Evolutionary conservation across 2,888 invertebrate species (phyloP).

Genomic region (Stramonita haemastoma): DNA sequence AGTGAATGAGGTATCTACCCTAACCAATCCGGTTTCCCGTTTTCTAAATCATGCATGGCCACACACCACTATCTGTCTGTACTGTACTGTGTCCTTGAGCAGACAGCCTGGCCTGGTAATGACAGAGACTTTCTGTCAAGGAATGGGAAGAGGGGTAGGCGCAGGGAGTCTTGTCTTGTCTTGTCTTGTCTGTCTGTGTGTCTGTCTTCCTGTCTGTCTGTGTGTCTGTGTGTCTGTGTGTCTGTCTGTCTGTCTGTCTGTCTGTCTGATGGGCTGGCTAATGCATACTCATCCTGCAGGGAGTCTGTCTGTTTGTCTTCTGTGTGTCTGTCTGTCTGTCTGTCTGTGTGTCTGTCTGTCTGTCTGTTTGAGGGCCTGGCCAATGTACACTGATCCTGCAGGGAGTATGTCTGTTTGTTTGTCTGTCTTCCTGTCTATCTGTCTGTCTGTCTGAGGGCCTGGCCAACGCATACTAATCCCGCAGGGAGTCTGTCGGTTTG

Average conservation of each 20-base stretch:
- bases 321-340: slow-evolving; percentile 1
- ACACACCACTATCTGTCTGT: not conserved
- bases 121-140: not conserved
- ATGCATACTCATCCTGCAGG: too few species aligned
- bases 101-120: not conserved
- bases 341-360: not conserved
- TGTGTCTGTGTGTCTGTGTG: not conserved
- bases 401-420: not conserved
- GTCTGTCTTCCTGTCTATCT: not conserved
- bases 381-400: too few species aligned
- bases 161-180: not conserved
- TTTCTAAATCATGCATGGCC: not conserved
- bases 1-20: not conserved
- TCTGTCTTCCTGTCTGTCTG: not conserved
- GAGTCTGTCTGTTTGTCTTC: not conserved
- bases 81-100: not conserved
- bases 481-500: too few species aligned
- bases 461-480: too few species aligned
- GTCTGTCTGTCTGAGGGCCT: not conserved
- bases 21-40: not conserved
- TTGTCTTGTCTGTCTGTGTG: not conserved
- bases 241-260: slow-evolving; percentile 8
- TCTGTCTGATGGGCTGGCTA: too few species aligned
- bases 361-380: not conserved
- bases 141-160: too few species aligned